Evolutionary conservation across 2,797 vertebrate species (phyloP).

Genomic region (Melanogrammus aeglefinus): DNA sequence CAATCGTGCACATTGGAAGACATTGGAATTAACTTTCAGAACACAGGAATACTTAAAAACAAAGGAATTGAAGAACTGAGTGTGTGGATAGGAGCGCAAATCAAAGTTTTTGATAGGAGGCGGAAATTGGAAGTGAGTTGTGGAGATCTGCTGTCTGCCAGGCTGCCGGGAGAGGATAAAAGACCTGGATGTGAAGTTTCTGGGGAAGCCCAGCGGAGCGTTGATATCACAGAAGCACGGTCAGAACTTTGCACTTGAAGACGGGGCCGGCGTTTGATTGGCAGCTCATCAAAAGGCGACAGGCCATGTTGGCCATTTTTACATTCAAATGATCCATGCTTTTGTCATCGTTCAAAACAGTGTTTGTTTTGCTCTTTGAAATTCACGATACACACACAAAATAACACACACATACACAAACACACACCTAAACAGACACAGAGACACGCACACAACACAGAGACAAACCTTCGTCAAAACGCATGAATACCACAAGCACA

Average conservation of each 20-base stretch:
- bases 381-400: background rate
- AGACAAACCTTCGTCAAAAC: background rate
- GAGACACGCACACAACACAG: conserved; percentile 4
- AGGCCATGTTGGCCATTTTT: conserved; percentile 45
- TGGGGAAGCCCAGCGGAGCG: too few species aligned
- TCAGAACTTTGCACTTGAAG: conserved; percentile 9
- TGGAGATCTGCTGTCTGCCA: conserved; percentile 25
- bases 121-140: conserved; percentile 19
- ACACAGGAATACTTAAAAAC: conserved; percentile 20
- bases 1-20: conserved; percentile 36
- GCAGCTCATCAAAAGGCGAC: conserved; percentile 58
- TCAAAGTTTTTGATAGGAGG: conserved; percentile 49
- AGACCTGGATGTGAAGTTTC: background rate
- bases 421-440: background rate
- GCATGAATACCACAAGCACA: conserved; percentile 7
- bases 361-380: too few species aligned
- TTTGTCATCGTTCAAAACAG: too few species aligned
- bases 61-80: conserved; percentile 29
- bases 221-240: conserved; percentile 23
- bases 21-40: conserved; percentile 18
- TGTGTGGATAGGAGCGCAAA: conserved; percentile 21
- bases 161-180: conserved; percentile 28
- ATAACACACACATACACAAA: background rate
- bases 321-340: conserved; percentile 33
- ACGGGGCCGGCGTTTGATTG: conserved; percentile 41